Conservation (phyloP, 1,140 invertebrate genomes). For the Oedothorax gibbosus region DNA sequence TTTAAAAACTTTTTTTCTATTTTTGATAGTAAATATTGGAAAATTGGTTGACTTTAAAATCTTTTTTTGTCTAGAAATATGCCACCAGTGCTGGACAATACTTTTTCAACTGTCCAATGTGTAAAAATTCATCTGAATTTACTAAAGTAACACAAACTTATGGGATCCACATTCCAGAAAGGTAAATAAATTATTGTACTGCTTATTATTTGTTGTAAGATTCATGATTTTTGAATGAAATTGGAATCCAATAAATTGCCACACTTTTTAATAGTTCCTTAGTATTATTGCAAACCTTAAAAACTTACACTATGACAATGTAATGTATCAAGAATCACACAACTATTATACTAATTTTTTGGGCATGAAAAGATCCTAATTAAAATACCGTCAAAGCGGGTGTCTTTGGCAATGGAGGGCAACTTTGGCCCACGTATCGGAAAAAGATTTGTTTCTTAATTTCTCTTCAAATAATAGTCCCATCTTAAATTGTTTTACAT, state of each 20-base stretch:
- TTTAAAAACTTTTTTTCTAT: too few species aligned
- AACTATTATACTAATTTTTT: too few species aligned
- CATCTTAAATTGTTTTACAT: too few species aligned
- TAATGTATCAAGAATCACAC: too few species aligned
- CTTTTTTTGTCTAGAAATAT: conserved; percentile 70
- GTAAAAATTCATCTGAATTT: conserved; percentile 76
- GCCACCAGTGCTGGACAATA: conserved; percentile 75
- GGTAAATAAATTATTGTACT: conserved; percentile 67
- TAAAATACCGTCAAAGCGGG: too few species aligned
- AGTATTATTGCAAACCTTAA: too few species aligned
- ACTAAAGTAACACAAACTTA: conserved; percentile 73
- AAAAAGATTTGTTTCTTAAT: too few species aligned
- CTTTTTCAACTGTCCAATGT: conserved; percentile 79
- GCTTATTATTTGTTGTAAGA: not conserved
- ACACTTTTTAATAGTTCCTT: not conserved
- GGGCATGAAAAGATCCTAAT: too few species aligned
- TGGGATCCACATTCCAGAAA: conserved; percentile 77
- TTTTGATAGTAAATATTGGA: too few species aligned
- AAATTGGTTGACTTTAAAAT: not conserved
- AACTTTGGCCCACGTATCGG: too few species aligned
- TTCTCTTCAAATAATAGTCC: too few species aligned
- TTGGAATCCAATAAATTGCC: not conserved
- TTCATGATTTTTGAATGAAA: not conserved
- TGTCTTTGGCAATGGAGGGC: too few species aligned
- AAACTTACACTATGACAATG: not conserved